Conservation (phyloP, 2,888 invertebrate species). For the Trypoxylon attenuatum region DNA sequence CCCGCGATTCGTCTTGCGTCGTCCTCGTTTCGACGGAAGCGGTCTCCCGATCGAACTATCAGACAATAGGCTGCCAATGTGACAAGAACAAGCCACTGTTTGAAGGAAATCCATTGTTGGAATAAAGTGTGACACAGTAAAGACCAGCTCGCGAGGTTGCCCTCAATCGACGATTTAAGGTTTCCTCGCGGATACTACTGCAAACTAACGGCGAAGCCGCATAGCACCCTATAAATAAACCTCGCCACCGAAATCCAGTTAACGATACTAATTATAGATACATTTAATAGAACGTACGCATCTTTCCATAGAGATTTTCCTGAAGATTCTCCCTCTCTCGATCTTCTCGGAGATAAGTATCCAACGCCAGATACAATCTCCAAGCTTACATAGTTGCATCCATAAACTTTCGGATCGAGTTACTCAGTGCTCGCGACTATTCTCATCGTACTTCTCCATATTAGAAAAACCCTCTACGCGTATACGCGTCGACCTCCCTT, state of each 20-base stretch:
- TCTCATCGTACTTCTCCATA: too few relatives aligned
- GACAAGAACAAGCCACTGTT: too few relatives aligned
- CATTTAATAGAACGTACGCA: constrained; percentile 22
- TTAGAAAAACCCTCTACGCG: too few relatives aligned
- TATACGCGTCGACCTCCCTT: too few relatives aligned
- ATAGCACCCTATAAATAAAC: constrained; percentile 33
- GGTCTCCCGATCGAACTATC: too few relatives aligned
- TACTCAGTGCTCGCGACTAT: too few relatives aligned
- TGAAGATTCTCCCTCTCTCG: neutral
- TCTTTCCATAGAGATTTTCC: constrained; percentile 1
- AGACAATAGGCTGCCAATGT: too few relatives aligned
- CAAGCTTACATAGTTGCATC: too few relatives aligned
- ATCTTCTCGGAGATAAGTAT: neutral
- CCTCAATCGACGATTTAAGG: neutral
- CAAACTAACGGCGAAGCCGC: neutral
- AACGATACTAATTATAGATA: constrained; percentile 15
- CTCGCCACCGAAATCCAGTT: constrained; percentile 29
- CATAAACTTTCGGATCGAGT: neutral
- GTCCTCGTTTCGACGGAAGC: too few relatives aligned
- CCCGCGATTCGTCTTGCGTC: too few relatives aligned
- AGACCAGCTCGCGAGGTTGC: neutral
- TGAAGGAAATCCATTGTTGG: too few relatives aligned
- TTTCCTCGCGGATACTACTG: constrained; percentile 9
- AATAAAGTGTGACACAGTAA: neutral
- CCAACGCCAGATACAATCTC: neutral